Conservation (phyloP, 2,113 vertebrate species). For the Cavia aperea region DNA sequence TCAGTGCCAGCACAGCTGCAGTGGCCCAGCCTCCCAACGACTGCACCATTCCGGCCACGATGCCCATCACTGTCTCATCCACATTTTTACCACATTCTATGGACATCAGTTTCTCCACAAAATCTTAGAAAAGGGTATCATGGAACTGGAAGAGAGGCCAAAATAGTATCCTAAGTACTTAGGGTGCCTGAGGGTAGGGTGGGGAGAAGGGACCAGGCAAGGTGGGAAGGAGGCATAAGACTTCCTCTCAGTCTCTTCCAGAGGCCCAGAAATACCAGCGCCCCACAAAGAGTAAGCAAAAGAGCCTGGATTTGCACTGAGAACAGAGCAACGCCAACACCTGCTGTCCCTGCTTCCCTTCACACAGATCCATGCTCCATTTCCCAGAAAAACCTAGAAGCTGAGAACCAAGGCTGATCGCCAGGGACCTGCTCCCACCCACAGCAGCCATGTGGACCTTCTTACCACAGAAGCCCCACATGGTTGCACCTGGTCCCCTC, state of each 20-base stretch:
- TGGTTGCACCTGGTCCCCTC: neutral
- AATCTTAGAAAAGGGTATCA: neutral
- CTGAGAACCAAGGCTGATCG: neutral
- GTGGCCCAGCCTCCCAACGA: too few relatives aligned
- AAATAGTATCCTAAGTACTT: neutral
- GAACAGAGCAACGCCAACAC: accelerated
- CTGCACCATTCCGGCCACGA: neutral
- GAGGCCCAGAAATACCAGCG: neutral
- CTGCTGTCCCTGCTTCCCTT: neutral
- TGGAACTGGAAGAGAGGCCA: neutral
- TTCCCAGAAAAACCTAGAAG: neutral
- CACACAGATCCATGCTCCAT: neutral
- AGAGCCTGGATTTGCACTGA: neutral
- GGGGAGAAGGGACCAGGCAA: too few relatives aligned
- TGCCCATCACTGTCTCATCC: neutral
- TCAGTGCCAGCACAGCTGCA: neutral
- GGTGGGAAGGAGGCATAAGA: neutral
- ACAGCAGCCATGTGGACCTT: neutral
- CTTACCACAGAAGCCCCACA: neutral
- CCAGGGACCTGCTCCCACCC: neutral
- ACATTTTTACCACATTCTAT: neutral
- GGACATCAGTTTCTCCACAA: neutral
- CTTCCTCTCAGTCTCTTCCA: neutral
- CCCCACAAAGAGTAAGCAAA: neutral
- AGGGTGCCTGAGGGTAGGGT: neutral